Evolutionary conservation across 2,113 vertebrate genomes (phyloP).

Genomic region (Neogale vison): DNA sequence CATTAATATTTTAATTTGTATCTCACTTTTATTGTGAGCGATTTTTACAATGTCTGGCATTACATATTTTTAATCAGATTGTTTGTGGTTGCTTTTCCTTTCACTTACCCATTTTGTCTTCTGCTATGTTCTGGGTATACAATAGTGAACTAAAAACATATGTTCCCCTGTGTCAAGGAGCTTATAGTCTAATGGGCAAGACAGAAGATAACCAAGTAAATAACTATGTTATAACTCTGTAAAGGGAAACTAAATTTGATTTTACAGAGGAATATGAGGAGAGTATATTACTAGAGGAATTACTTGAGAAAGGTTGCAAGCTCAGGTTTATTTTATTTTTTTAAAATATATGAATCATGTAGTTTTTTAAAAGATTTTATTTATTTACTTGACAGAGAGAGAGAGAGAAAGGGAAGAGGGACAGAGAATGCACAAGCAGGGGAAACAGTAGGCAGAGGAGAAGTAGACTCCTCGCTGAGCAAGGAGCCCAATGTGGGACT

Average conservation of each 20-base stretch:
- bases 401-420: too few species aligned
- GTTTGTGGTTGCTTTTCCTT: background rate
- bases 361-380: too few species aligned
- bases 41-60: background rate
- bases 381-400: too few species aligned
- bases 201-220: background rate
- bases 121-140: background rate
- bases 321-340: background rate
- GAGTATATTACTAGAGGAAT: background rate
- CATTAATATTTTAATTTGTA: background rate
- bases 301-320: background rate
- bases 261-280: background rate
- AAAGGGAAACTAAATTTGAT: background rate
- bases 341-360: too few species aligned
- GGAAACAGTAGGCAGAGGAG: too few species aligned
- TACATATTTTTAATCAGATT: background rate
- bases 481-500: too few species aligned
- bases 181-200: background rate
- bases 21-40: background rate
- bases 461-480: too few species aligned
- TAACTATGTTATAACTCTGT: background rate
- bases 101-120: background rate
- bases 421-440: too few species aligned
- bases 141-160: background rate
- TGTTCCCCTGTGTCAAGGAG: background rate